These are phyloP conservation scores for Lipophrys pholis DNA, from an alignment of 2,113 vertebrate genomes.

Conservation along the genomic window DNA sequence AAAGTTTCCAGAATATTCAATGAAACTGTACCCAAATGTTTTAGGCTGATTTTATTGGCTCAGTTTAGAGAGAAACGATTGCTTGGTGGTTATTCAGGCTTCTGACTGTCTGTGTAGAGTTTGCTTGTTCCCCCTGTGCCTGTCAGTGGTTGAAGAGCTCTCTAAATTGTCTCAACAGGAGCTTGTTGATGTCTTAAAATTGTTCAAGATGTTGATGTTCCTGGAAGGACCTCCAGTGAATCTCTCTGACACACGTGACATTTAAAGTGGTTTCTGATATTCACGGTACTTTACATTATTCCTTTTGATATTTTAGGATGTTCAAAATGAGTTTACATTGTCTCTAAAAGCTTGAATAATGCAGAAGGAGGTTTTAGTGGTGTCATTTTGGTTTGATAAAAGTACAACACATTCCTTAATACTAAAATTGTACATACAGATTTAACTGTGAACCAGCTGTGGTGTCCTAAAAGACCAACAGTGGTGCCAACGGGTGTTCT, in stretches of 20 bases:
- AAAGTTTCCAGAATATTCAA: background rate
- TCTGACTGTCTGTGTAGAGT: too few relatives aligned
- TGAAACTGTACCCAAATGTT: too few relatives aligned
- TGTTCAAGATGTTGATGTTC: background rate
- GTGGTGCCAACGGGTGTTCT: too few relatives aligned
- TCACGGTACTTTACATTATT: background rate
- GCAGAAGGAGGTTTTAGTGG: background rate
- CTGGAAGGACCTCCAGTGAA: background rate
- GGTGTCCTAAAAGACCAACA: too few relatives aligned
- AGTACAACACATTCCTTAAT: too few relatives aligned
- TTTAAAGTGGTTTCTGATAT: background rate
- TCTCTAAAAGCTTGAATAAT: background rate
- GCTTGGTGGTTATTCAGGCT: too few relatives aligned
- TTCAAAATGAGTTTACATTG: background rate
- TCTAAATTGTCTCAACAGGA: background rate
- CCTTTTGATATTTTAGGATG: background rate
- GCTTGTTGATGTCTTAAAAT: background rate
- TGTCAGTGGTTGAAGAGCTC: background rate
- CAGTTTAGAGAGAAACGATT: too few relatives aligned
- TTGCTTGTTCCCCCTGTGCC: background rate
- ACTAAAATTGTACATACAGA: too few relatives aligned
- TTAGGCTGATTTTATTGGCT: too few relatives aligned
- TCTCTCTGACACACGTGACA: background rate
- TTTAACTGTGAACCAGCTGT: too few relatives aligned
- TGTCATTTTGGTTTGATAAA: background rate